Percentiles rank a stretch among this genome's conserved stretches.
Conservation (phyloP, 2,797 vertebrate species). For the Hylomyscus alleni region DNA sequence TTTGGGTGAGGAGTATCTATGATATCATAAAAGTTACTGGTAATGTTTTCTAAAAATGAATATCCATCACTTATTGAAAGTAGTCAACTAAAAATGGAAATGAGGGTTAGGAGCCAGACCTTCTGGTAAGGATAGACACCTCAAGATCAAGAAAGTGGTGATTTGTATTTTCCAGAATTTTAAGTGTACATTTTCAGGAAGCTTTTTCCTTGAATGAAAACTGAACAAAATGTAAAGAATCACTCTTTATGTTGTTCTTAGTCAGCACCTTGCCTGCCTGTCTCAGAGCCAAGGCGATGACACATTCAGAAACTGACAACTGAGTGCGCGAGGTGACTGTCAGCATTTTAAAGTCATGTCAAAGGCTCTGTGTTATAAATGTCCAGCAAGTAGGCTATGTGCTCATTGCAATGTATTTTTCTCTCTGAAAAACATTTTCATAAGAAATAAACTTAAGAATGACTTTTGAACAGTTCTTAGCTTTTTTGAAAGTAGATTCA, state of each 20-base stretch:
- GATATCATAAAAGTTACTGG: constrained; percentile 79
- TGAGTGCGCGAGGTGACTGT: constrained; percentile 75
- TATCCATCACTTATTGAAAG: constrained; percentile 81
- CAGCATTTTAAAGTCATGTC: constrained; percentile 78
- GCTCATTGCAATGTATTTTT: constrained; percentile 46
- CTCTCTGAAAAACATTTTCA: constrained; percentile 42
- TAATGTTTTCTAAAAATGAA: constrained; percentile 83
- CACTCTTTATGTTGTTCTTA: constrained; percentile 70
- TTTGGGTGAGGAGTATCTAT: constrained; percentile 69
- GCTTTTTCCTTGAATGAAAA: constrained; percentile 82
- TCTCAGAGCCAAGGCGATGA: constrained; percentile 77
- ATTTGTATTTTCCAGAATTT: constrained; percentile 84
- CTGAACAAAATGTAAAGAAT: constrained; percentile 75
- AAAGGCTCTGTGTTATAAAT: constrained; percentile 76
- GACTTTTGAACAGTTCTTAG: constrained; percentile 43
- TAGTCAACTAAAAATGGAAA: constrained; percentile 78
- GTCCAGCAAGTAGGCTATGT: constrained; percentile 74
- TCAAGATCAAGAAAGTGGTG: constrained; percentile 63
- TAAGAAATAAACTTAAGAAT: constrained; percentile 52
- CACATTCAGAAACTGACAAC: constrained; percentile 83
- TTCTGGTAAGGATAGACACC: constrained; percentile 78
- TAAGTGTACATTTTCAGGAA: constrained; percentile 77
- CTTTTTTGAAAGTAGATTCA: constrained; percentile 38
- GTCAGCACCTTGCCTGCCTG: constrained; percentile 69
- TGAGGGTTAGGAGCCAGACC: constrained; percentile 69